A percentile compares a stretch with the other conserved stretches of the same genome.
These are phyloP conservation scores for Platyscapa corneri DNA, from an alignment of 1,140 invertebrate species.

Conservation along the genomic window DNA sequence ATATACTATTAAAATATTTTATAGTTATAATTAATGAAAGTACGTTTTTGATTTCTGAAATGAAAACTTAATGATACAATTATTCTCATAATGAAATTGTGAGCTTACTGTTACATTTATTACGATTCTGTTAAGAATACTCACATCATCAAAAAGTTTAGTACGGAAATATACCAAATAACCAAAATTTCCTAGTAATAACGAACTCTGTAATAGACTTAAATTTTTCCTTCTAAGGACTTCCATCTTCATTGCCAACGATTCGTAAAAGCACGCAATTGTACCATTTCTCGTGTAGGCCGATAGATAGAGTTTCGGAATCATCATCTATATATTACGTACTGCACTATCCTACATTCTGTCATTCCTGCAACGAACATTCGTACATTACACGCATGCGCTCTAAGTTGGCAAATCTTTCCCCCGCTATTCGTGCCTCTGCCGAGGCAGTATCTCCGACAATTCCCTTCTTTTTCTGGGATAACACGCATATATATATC, in stretches of 20 bases:
- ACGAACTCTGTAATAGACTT: neutral
- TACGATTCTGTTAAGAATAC: neutral
- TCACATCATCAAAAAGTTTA: neutral
- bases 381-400: slow-evolving; percentile 2
- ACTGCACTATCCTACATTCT: neutral
- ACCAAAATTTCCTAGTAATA: neutral
- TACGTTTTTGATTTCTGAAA: no score
- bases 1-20: no score
- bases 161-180: neutral
- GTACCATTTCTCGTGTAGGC: neutral
- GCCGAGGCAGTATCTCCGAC: neutral
- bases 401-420: slow-evolving; percentile 38
- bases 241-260: slow-evolving; percentile 34
- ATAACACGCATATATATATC: slow-evolving; percentile 5
- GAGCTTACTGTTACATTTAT: neutral
- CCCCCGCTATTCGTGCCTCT: neutral
- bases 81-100: neutral
- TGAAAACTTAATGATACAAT: no score
- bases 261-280: slow-evolving; percentile 7
- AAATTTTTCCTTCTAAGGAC: neutral
- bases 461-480: slow-evolving; percentile 17
- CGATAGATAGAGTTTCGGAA: slow-evolving; percentile 21
- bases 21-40: no score
- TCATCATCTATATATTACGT: slow-evolving; percentile 17
- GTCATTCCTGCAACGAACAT: neutral